Conservation (phyloP, 2,113 vertebrate genomes). For the Burhinus oedicnemus region DNA sequence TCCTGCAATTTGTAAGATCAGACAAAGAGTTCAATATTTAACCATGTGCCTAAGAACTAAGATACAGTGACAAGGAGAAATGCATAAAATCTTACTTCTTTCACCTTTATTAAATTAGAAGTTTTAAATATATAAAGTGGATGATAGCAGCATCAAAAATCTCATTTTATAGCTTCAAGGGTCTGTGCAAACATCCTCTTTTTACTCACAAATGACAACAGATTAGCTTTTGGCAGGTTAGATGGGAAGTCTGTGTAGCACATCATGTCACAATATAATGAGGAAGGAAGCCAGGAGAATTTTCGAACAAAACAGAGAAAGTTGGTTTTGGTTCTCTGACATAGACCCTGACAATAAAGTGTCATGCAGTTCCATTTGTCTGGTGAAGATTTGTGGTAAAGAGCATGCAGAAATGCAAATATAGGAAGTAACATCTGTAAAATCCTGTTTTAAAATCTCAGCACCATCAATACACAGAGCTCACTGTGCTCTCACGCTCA, state of each 20-base stretch:
- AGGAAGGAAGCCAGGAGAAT: slow-evolving; percentile 35
- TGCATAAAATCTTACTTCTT: not conserved
- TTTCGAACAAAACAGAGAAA: slow-evolving; percentile 19
- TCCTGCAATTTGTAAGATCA: not conserved
- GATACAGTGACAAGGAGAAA: not conserved
- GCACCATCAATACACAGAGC: not conserved
- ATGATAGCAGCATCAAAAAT: not conserved
- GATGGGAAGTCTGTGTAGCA: not conserved
- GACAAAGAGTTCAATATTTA: not conserved
- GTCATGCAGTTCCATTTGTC: not conserved
- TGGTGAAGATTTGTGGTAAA: not conserved
- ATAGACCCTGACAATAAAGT: not conserved
- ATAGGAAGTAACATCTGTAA: not conserved
- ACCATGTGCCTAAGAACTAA: not conserved
- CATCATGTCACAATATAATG: not conserved
- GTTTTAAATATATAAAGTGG: not conserved
- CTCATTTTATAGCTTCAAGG: not conserved
- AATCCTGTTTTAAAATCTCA: slow-evolving; percentile 9
- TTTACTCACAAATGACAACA: not conserved
- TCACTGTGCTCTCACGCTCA: not conserved
- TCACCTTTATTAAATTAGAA: not conserved
- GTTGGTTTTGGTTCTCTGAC: not conserved
- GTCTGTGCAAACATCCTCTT: not conserved
- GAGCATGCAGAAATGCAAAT: not conserved
- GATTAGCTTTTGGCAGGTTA: not conserved